These are phyloP conservation scores for Lagria hirta DNA, from an alignment of 2,888 invertebrate genomes.

Conservation along the genomic window DNA sequence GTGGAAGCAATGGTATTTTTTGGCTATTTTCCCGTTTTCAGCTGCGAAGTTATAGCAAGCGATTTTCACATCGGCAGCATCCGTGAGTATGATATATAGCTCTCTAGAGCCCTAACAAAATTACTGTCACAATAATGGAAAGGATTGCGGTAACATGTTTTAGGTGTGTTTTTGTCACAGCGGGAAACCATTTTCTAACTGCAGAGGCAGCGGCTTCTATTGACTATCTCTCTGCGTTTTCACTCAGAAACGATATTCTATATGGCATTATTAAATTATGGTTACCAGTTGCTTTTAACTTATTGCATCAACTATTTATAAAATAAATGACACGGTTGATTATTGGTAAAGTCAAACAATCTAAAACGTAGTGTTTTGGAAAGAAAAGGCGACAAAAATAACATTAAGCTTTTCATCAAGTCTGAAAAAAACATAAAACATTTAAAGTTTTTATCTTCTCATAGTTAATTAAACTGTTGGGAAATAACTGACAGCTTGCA, in stretches of 20 bases:
- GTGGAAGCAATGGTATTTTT: constrained; percentile 7
- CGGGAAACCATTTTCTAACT: constrained; percentile 25
- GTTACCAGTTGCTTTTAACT: constrained; percentile 14
- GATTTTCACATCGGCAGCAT: constrained; percentile 27
- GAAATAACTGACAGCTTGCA: too few relatives aligned
- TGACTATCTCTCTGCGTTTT: constrained; percentile 14
- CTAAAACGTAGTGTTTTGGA: too few relatives aligned
- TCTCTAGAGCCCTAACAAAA: constrained; percentile 39
- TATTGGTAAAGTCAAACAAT: constrained; percentile 15
- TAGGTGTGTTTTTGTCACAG: constrained; percentile 39
- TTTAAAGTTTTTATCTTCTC: too few relatives aligned
- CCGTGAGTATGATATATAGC: constrained; percentile 41
- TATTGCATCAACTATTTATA: constrained; percentile 22
- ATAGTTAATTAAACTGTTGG: too few relatives aligned
- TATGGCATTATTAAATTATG: constrained; percentile 19
- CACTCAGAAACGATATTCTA: constrained; percentile 15
- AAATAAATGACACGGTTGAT: constrained; percentile 12
- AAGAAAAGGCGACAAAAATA: too few relatives aligned
- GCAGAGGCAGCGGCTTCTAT: constrained; percentile 23
- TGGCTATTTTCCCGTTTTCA: constrained; percentile 6
- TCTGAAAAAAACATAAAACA: too few relatives aligned
- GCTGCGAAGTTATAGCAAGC: constrained; percentile 9
- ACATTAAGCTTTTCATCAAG: too few relatives aligned
- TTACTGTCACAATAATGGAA: constrained; percentile 44
- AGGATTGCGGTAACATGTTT: constrained; percentile 42